Conservation (phyloP, 2,888 invertebrate genomes). For the Cynaeus angustus region DNA sequence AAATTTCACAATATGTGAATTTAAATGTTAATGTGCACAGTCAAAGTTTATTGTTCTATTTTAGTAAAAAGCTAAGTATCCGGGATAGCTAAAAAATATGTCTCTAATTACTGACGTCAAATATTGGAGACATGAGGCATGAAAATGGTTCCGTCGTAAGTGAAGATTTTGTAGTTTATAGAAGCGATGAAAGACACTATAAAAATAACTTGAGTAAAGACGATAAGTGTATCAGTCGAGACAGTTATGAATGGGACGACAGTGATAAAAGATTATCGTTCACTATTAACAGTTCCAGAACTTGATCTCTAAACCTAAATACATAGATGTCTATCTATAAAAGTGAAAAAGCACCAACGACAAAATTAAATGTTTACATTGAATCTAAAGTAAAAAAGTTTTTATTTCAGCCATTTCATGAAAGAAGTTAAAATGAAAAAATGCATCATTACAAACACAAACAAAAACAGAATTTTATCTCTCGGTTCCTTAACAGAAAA, state of each 20-base stretch:
- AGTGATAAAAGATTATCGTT: constrained; percentile 2
- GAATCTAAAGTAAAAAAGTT: too few species aligned
- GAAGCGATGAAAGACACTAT: not conserved
- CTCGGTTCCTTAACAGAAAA: too few species aligned
- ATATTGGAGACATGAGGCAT: not conserved
- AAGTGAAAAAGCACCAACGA: too few species aligned
- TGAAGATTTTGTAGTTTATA: not conserved
- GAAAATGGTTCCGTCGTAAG: not conserved
- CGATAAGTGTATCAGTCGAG: not conserved
- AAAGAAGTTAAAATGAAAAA: too few species aligned
- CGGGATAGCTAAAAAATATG: not conserved
- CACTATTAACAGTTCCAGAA: not conserved
- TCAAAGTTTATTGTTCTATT: too few species aligned
- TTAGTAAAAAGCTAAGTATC: too few species aligned
- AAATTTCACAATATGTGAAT: constrained; percentile 5
- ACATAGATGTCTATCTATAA: too few species aligned
- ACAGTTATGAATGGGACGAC: constrained; percentile 6
- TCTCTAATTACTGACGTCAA: not conserved
- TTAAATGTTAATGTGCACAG: too few species aligned
- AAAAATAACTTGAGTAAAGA: constrained; percentile 1
- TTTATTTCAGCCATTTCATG: too few species aligned
- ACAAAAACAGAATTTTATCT: too few species aligned
- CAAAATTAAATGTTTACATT: too few species aligned
- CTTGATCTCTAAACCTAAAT: not conserved
- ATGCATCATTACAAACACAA: too few species aligned